Conservation (phyloP, 1,140 invertebrate genomes). For the Chelonus insularis region DNA sequence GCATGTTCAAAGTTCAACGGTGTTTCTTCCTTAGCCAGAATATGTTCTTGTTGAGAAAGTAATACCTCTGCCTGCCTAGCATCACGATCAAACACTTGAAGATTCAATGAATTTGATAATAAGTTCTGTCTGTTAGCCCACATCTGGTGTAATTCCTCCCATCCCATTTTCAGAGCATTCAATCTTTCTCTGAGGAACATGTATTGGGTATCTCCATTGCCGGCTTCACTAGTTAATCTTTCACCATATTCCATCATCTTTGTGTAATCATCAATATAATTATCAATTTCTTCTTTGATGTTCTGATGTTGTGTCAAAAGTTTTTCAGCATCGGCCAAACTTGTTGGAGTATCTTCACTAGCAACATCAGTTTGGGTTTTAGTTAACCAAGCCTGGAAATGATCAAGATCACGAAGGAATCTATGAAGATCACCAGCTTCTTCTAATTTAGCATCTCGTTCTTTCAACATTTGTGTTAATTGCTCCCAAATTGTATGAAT, state of each 20-base stretch:
- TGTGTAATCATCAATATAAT: slow-evolving; percentile 96
- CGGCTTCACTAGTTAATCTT: slow-evolving; percentile 84
- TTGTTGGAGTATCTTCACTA: slow-evolving; percentile 96
- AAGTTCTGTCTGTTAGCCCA: slow-evolving; percentile 98
- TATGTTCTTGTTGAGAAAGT: slow-evolving; percentile 96
- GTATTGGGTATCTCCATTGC: slow-evolving; percentile 94
- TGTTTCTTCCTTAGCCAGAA: slow-evolving; percentile 91
- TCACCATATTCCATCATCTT: slow-evolving; percentile 99
- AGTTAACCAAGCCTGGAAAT: slow-evolving; percentile 99
- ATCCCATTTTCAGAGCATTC: slow-evolving; percentile 96
- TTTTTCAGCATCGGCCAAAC: slow-evolving; percentile 94
- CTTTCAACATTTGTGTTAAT: slow-evolving; percentile 95
- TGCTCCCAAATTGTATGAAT: slow-evolving; percentile 94
- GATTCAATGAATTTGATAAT: slow-evolving; percentile 90
- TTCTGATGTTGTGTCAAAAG: slow-evolving; percentile 95
- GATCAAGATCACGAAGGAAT: slow-evolving; percentile 97
- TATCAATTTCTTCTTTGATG: slow-evolving; percentile 98
- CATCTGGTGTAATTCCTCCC: slow-evolving; percentile 99
- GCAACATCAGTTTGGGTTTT: slow-evolving; percentile 98
- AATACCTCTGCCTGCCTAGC: slow-evolving; percentile 97
- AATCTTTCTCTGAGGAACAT: slow-evolving; percentile 97
- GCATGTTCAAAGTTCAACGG: slow-evolving; percentile 94
- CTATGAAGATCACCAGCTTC: slow-evolving; percentile 98
- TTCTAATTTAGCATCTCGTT: slow-evolving; percentile 96
- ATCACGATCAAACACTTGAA: slow-evolving; percentile 95